Percentiles rank a stretch among this genome's conserved stretches.
phyloP scores from a whole-genome alignment of 1,140 invertebrate genomes.

The Meloidogyne chitwoodi region DNA sequence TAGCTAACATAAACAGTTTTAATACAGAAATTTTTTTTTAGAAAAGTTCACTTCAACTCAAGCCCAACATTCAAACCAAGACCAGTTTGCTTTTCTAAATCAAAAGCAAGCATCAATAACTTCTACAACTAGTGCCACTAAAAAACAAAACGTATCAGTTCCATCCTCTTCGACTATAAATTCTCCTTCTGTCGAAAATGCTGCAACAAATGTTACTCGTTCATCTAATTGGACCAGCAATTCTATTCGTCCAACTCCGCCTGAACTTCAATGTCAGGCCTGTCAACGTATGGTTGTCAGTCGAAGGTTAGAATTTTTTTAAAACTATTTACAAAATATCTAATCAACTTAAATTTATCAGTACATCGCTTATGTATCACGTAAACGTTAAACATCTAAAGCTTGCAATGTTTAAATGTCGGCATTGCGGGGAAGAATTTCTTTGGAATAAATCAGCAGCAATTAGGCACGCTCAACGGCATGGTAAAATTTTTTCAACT shows the following conservation, averaged over 20 bases:
- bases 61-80: neutral
- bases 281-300: conserved; percentile 27
- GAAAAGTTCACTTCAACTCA: neutral
- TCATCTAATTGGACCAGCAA: neutral
- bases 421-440: conserved; percentile 15
- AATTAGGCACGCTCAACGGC: conserved; percentile 18
- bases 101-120: neutral
- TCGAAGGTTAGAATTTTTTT: neutral
- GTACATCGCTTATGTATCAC: conserved; percentile 34
- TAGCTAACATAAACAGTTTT: neutral
- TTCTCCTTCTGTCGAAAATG: neutral
- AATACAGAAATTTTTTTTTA: neutral
- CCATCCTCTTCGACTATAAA: neutral
- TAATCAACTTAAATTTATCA: neutral
- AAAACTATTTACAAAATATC: neutral
- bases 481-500: neutral
- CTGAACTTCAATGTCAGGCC: conserved; percentile 25
- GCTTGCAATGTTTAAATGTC: conserved; percentile 17
- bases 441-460: conserved; percentile 20
- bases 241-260: neutral
- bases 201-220: neutral
- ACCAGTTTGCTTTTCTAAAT: neutral
- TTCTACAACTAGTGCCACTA: neutral
- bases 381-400: conserved; percentile 33
- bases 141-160: neutral